A percentile compares a stretch with the other conserved stretches of the same genome.
These are phyloP conservation scores for Dugesia japonica DNA, from an alignment of 2,888 invertebrate species.

Conservation along the genomic window DNA sequence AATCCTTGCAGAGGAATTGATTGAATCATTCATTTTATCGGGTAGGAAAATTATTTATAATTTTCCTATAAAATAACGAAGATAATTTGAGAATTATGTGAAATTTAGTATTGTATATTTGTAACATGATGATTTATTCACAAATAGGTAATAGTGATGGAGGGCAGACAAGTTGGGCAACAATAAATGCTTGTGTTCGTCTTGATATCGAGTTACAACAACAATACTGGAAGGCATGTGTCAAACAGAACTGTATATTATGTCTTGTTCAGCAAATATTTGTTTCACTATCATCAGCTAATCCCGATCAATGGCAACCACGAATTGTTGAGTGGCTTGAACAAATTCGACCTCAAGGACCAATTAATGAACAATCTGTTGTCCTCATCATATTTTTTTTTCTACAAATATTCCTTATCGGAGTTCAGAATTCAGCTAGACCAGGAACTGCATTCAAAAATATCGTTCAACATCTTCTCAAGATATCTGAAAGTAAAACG, in stretches of 20 bases:
- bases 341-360: not conserved
- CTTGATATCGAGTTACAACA: not conserved
- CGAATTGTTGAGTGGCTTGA: not conserved
- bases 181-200: not conserved
- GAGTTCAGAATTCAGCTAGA: not conserved
- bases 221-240: not conserved
- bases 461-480: not conserved
- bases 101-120: too few relatives aligned
- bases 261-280: not conserved
- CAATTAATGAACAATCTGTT: not conserved
- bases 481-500: not conserved
- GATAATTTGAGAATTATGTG: too few relatives aligned
- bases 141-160: not conserved
- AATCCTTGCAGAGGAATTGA: not conserved
- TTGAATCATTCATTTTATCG: not conserved
- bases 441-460: not conserved
- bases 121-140: too few relatives aligned
- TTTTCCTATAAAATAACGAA: too few relatives aligned
- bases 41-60: too few relatives aligned
- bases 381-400: not conserved
- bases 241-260: not conserved
- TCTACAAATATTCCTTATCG: not conserved
- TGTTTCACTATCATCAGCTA: not conserved
- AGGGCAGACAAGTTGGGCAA: not conserved
- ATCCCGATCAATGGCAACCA: not conserved